phyloP scores from a whole-genome alignment of 2,797 vertebrate species.

The Cyprinodon diabolis region DNA sequence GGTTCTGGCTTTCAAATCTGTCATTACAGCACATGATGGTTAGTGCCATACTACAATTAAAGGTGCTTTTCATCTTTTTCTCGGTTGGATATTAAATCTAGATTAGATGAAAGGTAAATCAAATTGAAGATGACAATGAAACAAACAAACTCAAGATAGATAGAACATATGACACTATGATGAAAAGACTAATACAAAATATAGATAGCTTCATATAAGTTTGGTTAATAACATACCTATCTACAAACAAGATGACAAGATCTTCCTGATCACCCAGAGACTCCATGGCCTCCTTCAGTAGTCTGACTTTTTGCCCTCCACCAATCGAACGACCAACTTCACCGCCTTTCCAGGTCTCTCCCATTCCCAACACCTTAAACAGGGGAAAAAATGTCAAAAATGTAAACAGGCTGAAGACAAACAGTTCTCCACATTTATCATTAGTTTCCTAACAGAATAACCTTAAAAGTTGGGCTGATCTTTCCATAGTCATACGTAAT shows the following conservation, averaged over 20 bases:
- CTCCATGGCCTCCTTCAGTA: slow-evolving; percentile 90
- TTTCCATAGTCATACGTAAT: background rate
- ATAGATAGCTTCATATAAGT: background rate
- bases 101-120: slow-evolving; percentile 33
- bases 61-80: slow-evolving; percentile 20
- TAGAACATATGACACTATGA: background rate
- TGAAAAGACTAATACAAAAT: background rate
- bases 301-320: slow-evolving; percentile 94
- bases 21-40: slow-evolving; percentile 54
- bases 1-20: slow-evolving; percentile 41
- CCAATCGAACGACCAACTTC: slow-evolving; percentile 89
- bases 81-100: slow-evolving; percentile 32
- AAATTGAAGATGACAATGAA: slow-evolving; percentile 10
- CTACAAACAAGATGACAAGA: slow-evolving; percentile 88
- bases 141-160: background rate
- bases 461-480: background rate
- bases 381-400: slow-evolving; percentile 16
- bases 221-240: slow-evolving; percentile 82
- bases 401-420: background rate
- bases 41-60: slow-evolving; percentile 35
- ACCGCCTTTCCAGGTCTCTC: slow-evolving; percentile 92
- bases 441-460: background rate
- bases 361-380: slow-evolving; percentile 90
- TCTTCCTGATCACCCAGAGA: slow-evolving; percentile 84
- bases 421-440: background rate